Percentiles rank a stretch among this genome's conserved stretches.
Evolutionary conservation across 2,888 invertebrate species (phyloP).

Genomic region (Eugnorisma glareosa): DNA sequence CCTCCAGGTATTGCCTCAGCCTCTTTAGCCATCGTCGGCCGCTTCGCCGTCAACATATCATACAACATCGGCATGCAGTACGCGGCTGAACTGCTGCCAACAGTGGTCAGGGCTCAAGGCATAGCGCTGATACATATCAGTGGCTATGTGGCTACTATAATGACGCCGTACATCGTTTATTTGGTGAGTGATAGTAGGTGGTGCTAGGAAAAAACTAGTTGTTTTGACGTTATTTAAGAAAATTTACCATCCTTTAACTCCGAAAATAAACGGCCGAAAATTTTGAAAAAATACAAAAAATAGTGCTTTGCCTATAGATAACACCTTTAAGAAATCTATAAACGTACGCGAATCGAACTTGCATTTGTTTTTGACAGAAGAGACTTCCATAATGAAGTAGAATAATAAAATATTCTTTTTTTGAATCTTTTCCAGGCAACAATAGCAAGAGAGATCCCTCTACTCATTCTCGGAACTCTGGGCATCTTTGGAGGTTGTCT

Average conservation of each 20-base stretch:
- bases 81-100: conserved; percentile 96
- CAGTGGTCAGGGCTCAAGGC: conserved; percentile 96
- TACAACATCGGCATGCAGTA: conserved; percentile 97
- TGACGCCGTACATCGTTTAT: conserved; percentile 96
- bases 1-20: conserved; percentile 93
- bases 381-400: too few relatives aligned
- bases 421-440: conserved; percentile 90
- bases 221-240: too few relatives aligned
- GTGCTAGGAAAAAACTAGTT: too few relatives aligned
- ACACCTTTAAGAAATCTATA: too few relatives aligned
- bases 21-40: conserved; percentile 94
- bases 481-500: conserved; percentile 94
- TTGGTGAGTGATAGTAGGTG: conserved; percentile 92
- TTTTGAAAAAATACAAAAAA: too few relatives aligned
- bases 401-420: not conserved
- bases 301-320: too few relatives aligned
- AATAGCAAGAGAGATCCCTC: conserved; percentile 93
- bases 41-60: conserved; percentile 96
- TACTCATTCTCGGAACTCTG: conserved; percentile 94
- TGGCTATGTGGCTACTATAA: conserved; percentile 95
- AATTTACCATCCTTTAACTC: too few relatives aligned
- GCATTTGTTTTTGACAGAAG: too few relatives aligned
- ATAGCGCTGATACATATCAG: conserved; percentile 95
- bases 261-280: too few relatives aligned
- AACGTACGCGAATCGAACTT: too few relatives aligned